phyloP scores from a whole-genome alignment of 2,888 invertebrate genomes.

The Lasioglossum marginatum region DNA sequence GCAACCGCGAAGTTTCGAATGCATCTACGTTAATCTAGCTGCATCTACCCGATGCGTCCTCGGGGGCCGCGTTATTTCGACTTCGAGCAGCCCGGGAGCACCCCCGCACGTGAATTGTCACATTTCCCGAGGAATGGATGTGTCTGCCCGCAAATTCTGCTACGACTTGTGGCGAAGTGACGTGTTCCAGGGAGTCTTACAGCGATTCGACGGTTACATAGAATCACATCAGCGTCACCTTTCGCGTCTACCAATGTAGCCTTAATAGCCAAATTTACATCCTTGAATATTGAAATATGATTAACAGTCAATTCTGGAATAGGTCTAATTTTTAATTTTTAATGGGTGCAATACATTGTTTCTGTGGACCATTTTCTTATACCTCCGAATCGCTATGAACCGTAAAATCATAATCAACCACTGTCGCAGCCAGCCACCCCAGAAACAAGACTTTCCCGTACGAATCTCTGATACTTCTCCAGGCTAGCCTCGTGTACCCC shows the following conservation, averaged over 20 bases:
- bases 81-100: constrained; percentile 35
- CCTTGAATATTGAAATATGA: too few species aligned
- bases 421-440: neutral
- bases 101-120: constrained; percentile 41
- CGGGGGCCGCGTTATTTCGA: constrained; percentile 28
- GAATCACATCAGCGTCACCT: neutral
- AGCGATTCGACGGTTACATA: constrained; percentile 36
- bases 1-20: constrained; percentile 23
- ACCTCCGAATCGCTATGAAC: constrained; percentile 32
- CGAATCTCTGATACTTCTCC: neutral
- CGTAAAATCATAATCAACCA: neutral
- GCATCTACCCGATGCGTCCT: constrained; percentile 16
- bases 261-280: neutral
- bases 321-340: too few species aligned
- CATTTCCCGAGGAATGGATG: constrained; percentile 39
- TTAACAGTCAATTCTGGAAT: too few species aligned
- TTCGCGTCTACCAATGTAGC: neutral
- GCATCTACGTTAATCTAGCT: constrained; percentile 29
- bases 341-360: too few species aligned
- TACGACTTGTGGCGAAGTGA: constrained; percentile 10
- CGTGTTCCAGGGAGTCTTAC: constrained; percentile 25
- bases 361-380: neutral
- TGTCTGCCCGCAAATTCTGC: constrained; percentile 32
- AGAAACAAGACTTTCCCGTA: neutral
- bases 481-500: neutral